Percentiles rank a stretch among this genome's conserved stretches.
Conservation (phyloP, 92 coral and sea anemone genomes). For the Porites evermanni region DNA sequence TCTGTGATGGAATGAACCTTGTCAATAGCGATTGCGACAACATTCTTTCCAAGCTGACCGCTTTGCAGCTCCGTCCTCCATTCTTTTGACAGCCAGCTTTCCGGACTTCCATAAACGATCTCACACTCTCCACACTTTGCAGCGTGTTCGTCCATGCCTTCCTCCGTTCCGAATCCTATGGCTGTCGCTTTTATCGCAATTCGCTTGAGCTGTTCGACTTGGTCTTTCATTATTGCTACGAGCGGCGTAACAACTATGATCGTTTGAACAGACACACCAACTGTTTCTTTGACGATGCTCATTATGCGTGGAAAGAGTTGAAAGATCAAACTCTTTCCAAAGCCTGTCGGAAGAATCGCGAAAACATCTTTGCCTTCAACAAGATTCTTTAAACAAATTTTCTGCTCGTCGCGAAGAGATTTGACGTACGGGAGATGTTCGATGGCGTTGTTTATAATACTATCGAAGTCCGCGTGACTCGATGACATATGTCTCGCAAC, state of each 20-base stretch:
- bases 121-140: neutral
- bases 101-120: slow-evolving; percentile 23
- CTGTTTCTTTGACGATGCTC: neutral
- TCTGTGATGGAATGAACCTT: too few relatives aligned
- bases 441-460: too few relatives aligned
- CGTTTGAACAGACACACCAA: neutral
- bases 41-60: slow-evolving; percentile 2
- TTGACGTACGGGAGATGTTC: too few relatives aligned
- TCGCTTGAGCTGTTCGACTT: slow-evolving; percentile 5
- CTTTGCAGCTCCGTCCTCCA: slow-evolving; percentile 17
- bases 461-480: too few relatives aligned
- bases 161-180: neutral
- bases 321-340: too few relatives aligned
- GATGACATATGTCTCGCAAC: too few relatives aligned
- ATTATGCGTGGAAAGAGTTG: too few relatives aligned
- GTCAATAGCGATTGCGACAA: too few relatives aligned
- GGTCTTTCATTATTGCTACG: slow-evolving; percentile 36
- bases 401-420: too few relatives aligned
- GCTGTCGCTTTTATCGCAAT: slow-evolving; percentile 23
- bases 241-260: slow-evolving; percentile 16
- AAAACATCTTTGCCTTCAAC: too few relatives aligned
- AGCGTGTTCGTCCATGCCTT: neutral
- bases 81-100: slow-evolving; percentile 5
- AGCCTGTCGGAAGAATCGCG: too few relatives aligned
- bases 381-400: too few relatives aligned